Conservation (phyloP, 2,888 invertebrate genomes). For the Andricus curvator region DNA sequence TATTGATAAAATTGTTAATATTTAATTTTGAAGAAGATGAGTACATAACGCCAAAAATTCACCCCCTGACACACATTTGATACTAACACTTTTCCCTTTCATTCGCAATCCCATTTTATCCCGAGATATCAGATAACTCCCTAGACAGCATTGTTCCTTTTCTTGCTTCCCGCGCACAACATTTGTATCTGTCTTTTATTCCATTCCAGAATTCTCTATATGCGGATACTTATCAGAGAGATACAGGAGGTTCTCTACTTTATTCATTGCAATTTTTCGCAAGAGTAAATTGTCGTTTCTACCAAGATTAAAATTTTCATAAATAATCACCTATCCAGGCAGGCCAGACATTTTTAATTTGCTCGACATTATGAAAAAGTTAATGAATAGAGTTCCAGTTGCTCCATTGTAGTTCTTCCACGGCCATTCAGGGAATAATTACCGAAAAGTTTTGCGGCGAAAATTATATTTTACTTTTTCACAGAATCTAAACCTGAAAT, state of each 20-base stretch:
- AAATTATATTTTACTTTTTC: constrained; percentile 7
- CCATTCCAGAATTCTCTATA: constrained; percentile 57
- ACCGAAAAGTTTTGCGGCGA: not conserved
- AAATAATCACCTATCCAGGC: constrained; percentile 36
- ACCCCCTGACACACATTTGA: constrained; percentile 42
- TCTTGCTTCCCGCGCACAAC: constrained; percentile 65
- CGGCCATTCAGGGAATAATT: constrained; percentile 30
- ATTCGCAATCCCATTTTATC: constrained; percentile 55
- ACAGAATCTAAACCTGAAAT: too few relatives aligned
- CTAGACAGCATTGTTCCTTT: constrained; percentile 64
- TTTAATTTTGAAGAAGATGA: not conserved
- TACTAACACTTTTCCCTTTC: constrained; percentile 45
- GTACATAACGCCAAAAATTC: not conserved
- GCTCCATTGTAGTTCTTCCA: constrained; percentile 9
- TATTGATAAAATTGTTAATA: not conserved
- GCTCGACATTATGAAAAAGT: constrained; percentile 24
- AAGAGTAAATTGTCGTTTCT: constrained; percentile 32
- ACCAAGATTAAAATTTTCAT: constrained; percentile 47
- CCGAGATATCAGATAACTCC: constrained; percentile 70
- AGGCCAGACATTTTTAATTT: constrained; percentile 30
- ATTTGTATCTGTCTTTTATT: constrained; percentile 68
- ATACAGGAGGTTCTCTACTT: constrained; percentile 54
- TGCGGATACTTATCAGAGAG: constrained; percentile 52
- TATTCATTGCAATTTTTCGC: constrained; percentile 56
- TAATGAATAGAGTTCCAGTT: constrained; percentile 24